A percentile compares a stretch with the other conserved stretches of the same genome.
phyloP scores from a whole-genome alignment of 2,113 vertebrate species.

The Eulemur macaco region DNA sequence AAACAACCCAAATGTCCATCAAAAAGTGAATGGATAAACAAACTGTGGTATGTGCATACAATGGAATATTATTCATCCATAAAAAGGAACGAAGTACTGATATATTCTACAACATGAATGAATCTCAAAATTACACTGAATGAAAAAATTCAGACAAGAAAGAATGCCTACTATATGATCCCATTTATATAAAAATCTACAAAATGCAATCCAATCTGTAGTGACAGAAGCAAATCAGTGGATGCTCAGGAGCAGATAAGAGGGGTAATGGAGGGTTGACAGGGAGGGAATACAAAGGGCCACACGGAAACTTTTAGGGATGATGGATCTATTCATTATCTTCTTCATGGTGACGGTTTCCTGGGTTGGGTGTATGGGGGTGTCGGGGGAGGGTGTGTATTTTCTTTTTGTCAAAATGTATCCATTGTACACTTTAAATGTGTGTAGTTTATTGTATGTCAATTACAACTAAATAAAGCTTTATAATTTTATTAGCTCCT shows the following conservation, averaged over 20 bases:
- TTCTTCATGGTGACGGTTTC: background rate
- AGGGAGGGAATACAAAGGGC: background rate
- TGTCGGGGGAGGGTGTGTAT: too few species aligned
- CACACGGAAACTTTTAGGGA: background rate
- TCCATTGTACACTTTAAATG: background rate
- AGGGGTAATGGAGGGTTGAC: background rate
- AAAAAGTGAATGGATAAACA: background rate
- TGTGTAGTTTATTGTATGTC: too few species aligned
- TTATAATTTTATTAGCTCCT: background rate
- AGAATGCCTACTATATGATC: background rate
- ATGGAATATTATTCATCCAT: background rate
- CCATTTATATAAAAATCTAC: background rate
- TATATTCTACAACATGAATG: background rate
- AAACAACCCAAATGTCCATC: background rate
- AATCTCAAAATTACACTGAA: slow-evolving; percentile 26
- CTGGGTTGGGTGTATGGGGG: background rate
- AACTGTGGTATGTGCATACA: background rate
- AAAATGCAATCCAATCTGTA: background rate
- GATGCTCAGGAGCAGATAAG: background rate
- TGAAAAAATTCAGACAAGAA: slow-evolving; percentile 22
- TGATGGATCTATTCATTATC: background rate
- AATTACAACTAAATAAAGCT: background rate
- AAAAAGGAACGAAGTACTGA: background rate
- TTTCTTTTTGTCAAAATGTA: background rate
- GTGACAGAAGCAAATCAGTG: background rate